Percentiles rank a stretch among this genome's conserved stretches.
These are phyloP conservation scores for Ispidina lecontei DNA, from an alignment of 2,797 vertebrate species.

Conservation along the genomic window DNA sequence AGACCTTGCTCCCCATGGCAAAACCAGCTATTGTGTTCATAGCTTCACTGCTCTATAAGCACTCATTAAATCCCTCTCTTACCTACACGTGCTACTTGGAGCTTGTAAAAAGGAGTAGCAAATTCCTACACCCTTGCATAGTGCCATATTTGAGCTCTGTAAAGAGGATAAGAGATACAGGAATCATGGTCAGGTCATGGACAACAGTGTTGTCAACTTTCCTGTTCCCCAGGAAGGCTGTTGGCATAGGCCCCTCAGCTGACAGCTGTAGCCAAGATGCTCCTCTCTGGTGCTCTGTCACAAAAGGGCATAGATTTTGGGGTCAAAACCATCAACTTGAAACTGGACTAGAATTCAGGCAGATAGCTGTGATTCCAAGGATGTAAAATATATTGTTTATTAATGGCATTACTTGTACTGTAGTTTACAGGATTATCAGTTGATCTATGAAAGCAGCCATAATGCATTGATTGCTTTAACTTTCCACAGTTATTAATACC, in stretches of 20 bases:
- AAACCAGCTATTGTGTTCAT: neutral
- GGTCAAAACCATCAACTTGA: neutral
- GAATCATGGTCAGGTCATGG: neutral
- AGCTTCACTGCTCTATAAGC: neutral
- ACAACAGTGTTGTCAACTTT: neutral
- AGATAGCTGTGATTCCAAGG: neutral
- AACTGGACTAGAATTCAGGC: neutral
- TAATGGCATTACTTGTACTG: neutral
- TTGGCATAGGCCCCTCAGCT: neutral
- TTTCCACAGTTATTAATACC: conserved; percentile 86
- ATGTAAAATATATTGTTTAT: neutral
- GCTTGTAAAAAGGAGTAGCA: neutral
- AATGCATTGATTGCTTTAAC: neutral
- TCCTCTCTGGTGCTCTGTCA: neutral
- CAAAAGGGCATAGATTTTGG: neutral
- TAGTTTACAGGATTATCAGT: neutral
- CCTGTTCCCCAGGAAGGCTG: neutral
- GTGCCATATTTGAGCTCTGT: neutral
- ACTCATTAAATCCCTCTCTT: neutral
- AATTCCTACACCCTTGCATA: neutral
- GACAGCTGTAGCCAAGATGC: neutral
- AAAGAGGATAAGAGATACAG: neutral
- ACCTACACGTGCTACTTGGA: neutral
- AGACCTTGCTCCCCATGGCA: neutral
- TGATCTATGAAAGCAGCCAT: neutral